phyloP scores from a whole-genome alignment of 2,888 invertebrate species.

The Caenorhabditis zanzibari region DNA sequence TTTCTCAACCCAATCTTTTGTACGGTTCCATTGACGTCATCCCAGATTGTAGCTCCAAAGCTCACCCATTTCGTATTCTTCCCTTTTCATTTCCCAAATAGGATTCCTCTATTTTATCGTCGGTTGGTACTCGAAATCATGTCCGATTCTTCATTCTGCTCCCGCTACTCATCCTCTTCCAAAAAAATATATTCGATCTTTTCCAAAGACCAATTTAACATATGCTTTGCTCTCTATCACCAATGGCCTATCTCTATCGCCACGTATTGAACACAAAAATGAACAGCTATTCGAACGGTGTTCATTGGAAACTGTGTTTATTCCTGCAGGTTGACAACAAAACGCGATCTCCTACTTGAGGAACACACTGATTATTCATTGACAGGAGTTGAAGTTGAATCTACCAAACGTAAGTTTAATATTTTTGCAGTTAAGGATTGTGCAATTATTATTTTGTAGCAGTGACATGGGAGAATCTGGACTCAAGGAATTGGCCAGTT shows the following conservation, averaged over 20 bases:
- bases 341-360: slow-evolving; percentile 48
- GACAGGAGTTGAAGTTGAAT: slow-evolving; percentile 59
- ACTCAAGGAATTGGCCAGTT: slow-evolving; percentile 65
- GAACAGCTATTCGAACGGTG: neutral
- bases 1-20: no score
- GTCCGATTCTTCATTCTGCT: slow-evolving; percentile 1
- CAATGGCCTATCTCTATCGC: neutral
- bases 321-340: slow-evolving; percentile 50
- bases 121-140: neutral
- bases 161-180: slow-evolving; percentile 14
- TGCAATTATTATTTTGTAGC: neutral
- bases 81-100: no score
- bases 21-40: no score
- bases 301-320: neutral
- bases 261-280: neutral
- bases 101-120: neutral
- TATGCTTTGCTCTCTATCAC: neutral
- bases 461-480: slow-evolving; percentile 55
- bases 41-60: no score
- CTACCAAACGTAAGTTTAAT: slow-evolving; percentile 36
- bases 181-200: neutral
- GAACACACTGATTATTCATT: slow-evolving; percentile 55
- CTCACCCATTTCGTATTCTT: neutral
- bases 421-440: neutral
- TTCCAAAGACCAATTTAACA: slow-evolving; percentile 3